These are phyloP conservation scores for Tyria jacobaeae DNA, from an alignment of 2,888 invertebrate species.

Conservation along the genomic window DNA sequence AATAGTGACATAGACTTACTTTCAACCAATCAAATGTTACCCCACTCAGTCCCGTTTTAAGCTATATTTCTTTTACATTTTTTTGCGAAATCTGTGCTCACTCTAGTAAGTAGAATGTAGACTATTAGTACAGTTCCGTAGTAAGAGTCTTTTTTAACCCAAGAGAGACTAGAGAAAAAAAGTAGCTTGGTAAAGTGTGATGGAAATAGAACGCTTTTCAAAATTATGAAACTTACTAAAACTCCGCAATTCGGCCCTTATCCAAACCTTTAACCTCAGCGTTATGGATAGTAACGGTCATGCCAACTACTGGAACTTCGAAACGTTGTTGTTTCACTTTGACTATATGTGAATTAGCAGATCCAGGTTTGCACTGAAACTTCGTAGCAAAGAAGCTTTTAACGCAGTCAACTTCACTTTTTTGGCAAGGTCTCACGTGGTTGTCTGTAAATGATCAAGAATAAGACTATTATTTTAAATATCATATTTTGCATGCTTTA, in stretches of 20 bases:
- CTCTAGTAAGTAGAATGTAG: no score
- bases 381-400: background rate
- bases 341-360: background rate
- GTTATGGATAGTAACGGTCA: background rate
- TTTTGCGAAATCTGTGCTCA: no score
- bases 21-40: no score
- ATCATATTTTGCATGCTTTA: no score
- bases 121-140: no score
- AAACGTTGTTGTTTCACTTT: conserved; percentile 1
- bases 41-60: no score
- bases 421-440: background rate
- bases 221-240: background rate
- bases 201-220: background rate
- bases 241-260: background rate
- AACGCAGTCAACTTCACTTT: background rate
- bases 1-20: no score
- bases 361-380: background rate
- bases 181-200: no score
- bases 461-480: background rate
- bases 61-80: no score
- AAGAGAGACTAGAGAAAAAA: no score
- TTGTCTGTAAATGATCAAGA: background rate
- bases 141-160: no score
- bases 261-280: background rate
- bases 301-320: background rate